These are phyloP conservation scores for Amphiprion percula DNA, from an alignment of 2,113 vertebrate species.

Conservation along the genomic window DNA sequence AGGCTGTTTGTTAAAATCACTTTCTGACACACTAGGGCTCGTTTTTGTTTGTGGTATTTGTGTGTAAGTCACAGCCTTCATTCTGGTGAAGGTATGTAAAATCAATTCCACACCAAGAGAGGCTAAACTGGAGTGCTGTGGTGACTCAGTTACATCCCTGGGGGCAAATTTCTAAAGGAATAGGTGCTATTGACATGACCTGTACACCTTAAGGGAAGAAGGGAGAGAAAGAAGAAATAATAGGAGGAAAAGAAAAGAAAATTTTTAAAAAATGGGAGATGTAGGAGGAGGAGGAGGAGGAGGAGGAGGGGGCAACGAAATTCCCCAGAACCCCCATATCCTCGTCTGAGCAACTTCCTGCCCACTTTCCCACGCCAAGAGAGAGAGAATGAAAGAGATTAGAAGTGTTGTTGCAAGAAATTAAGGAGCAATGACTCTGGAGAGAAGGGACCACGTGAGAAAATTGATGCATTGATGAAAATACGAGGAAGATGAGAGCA, in stretches of 20 bases:
- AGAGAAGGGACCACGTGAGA: slow-evolving; percentile 14
- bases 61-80: not conserved
- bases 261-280: not conserved
- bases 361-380: slow-evolving; percentile 71
- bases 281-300: slow-evolving; percentile 1
- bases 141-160: slow-evolving; percentile 27
- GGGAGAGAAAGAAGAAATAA: not conserved
- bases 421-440: slow-evolving; percentile 40
- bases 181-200: slow-evolving; percentile 43
- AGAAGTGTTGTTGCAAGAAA: slow-evolving; percentile 57
- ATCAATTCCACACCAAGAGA: slow-evolving; percentile 29
- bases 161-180: slow-evolving; percentile 10
- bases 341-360: slow-evolving; percentile 74
- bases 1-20: slow-evolving; percentile 20
- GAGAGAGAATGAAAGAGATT: slow-evolving; percentile 35
- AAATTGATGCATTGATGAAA: slow-evolving; percentile 20
- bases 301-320: slow-evolving; percentile 47
- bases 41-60: slow-evolving; percentile 9
- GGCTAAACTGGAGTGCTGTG: slow-evolving; percentile 27
- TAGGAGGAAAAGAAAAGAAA: not conserved
- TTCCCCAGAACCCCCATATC: slow-evolving; percentile 57
- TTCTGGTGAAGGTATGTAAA: slow-evolving; percentile 17
- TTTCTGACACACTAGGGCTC: not conserved
- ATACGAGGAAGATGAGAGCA: not conserved
- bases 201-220: not conserved